Conservation (phyloP, 1,140 invertebrate genomes). For the Drosophila ercepeae region DNA sequence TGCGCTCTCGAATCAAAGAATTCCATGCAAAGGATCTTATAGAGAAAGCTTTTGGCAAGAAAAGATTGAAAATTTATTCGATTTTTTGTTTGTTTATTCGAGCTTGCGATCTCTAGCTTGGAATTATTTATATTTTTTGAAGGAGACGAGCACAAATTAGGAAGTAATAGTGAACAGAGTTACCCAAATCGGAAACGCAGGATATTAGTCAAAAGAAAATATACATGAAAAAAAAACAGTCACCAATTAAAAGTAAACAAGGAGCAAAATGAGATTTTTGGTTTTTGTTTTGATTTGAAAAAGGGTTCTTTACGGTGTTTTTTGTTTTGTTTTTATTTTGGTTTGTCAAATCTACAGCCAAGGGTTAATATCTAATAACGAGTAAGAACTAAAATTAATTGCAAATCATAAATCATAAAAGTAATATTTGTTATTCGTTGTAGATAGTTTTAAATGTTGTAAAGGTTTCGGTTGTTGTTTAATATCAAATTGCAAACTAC, state of each 20-base stretch:
- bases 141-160: constrained; percentile 42
- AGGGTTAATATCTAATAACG: constrained; percentile 75
- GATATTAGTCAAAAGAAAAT: constrained; percentile 66
- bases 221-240: constrained; percentile 56
- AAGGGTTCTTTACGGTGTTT: constrained; percentile 18
- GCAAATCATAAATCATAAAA: constrained; percentile 57
- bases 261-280: constrained; percentile 56
- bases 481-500: constrained; percentile 66
- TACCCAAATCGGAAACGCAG: constrained; percentile 68
- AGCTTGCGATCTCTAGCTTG: constrained; percentile 28
- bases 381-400: constrained; percentile 68
- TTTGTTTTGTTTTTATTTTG: not conserved
- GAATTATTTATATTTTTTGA: constrained; percentile 15
- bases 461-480: constrained; percentile 26
- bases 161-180: constrained; percentile 53
- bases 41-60: constrained; percentile 31
- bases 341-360: constrained; percentile 81
- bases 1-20: constrained; percentile 34
- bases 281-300: constrained; percentile 36
- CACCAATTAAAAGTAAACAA: constrained; percentile 67
- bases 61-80: constrained; percentile 13
- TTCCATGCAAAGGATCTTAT: constrained; percentile 38
- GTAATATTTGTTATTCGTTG: constrained; percentile 61
- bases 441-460: constrained; percentile 33
- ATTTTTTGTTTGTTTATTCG: no score